A percentile compares a stretch with the other conserved stretches of the same genome.
Conservation (phyloP, 2,113 vertebrate species). For the Notarius lentiginosus region DNA sequence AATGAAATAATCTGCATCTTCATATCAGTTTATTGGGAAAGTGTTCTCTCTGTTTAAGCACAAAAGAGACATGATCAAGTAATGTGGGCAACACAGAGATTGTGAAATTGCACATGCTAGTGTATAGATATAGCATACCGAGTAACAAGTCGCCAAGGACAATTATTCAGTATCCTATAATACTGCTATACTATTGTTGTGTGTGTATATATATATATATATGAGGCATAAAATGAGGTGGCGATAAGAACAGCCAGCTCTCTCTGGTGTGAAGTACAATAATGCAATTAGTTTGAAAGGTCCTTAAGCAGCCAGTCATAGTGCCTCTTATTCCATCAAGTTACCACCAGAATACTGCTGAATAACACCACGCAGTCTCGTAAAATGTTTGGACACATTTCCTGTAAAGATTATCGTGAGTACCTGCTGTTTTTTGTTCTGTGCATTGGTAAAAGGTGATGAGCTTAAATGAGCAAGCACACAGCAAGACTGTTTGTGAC, state of each 20-base stretch:
- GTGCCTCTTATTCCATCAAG: background rate
- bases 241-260: background rate
- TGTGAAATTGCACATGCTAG: background rate
- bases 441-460: background rate
- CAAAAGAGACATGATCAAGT: background rate
- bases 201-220: no score
- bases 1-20: background rate
- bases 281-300: background rate
- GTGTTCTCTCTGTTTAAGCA: background rate
- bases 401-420: background rate
- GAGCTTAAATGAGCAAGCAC: conserved; percentile 8
- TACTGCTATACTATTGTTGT: background rate
- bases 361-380: background rate
- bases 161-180: background rate
- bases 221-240: no score
- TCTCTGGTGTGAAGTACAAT: background rate
- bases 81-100: background rate
- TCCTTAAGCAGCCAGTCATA: background rate
- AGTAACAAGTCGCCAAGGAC: background rate
- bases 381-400: conserved; percentile 4
- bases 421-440: conserved; percentile 4
- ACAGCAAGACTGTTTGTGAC: conserved; percentile 9
- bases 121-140: background rate
- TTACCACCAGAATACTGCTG: conserved; percentile 12
- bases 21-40: background rate